Evolutionary conservation across 1,140 invertebrate species (phyloP), one percentile per base, ranked within the genome.

Genomic region (Drosophila mayri): DNA sequence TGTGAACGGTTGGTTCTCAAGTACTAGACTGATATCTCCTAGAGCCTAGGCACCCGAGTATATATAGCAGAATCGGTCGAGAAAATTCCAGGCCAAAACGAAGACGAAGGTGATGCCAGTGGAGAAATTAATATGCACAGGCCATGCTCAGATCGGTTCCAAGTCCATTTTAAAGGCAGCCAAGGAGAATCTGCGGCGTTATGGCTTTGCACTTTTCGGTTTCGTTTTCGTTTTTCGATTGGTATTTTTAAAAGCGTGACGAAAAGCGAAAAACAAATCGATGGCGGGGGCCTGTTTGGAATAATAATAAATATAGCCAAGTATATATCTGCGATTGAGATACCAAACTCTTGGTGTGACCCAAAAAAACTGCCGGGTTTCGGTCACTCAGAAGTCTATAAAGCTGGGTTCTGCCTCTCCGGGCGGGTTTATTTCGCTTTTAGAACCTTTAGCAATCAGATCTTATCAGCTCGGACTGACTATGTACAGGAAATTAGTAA

Each of bases 401-500:
- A 90, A 90, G 70, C 63, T 22, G 22, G 47, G 68, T 72, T 50
- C 37, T 43, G 12, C 32, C 2, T 3, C n/a, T 18, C 10, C 9
- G 4, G 0, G 8, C 37, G 11, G 22, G 32, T 11, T 64, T 64
- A 58, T 37, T 58, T 50, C 68, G 44, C 41, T 60, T 38, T 59
- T 57, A 72, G 66, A 72, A 71, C 67, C 46, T 60, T 72, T 25
- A n/a, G 67, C 52, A n/a, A 60, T 50, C 68, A 72, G 66, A 72
- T 59, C 68, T 59, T 58, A 71, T 72, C 50, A 20, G 43, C 35
- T 38, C 32, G 52, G 32, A 22, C 52, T 37, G 1, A 16, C 32
- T 22, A 92, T 90, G 90, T 88, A 92, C 50, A 92, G 86, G 66
- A 90, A 85, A 81, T 63, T 92, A 58, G 71, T 79, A 66, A 85